These are phyloP conservation scores for Drosophila sulfurigaster DNA, from an alignment of 1,140 invertebrate species.

Conservation along the genomic window DNA sequence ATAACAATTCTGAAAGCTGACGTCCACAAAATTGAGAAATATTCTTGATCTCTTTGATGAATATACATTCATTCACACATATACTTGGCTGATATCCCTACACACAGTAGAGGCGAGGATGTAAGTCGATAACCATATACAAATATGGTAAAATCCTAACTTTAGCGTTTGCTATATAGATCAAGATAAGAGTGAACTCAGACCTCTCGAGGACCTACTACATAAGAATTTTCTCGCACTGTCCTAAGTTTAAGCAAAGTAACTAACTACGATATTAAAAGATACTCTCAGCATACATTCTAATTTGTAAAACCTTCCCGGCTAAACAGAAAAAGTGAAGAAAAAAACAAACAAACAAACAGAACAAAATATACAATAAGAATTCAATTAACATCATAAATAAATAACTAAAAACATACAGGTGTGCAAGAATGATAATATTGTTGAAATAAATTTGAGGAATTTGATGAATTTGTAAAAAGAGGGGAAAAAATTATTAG, in stretches of 20 bases:
- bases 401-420: slow-evolving; percentile 29
- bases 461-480: slow-evolving; percentile 59
- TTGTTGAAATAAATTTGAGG: slow-evolving; percentile 62
- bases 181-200: slow-evolving; percentile 13
- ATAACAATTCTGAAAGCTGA: slow-evolving; percentile 59
- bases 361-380: slow-evolving; percentile 9
- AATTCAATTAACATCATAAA: slow-evolving; percentile 40
- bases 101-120: neutral
- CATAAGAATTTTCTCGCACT: slow-evolving; percentile 21
- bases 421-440: slow-evolving; percentile 18
- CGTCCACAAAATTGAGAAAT: slow-evolving; percentile 58
- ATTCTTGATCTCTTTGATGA: slow-evolving; percentile 29
- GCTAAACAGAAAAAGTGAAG: slow-evolving; percentile 10
- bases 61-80: slow-evolving; percentile 11
- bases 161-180: slow-evolving; percentile 15
- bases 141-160: slow-evolving; percentile 15
- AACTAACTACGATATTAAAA: slow-evolving; percentile 27
- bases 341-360: neutral
- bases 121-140: slow-evolving; percentile 2
- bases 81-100: neutral
- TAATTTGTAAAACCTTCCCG: slow-evolving; percentile 6
- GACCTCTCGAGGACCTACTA: slow-evolving; percentile 12
- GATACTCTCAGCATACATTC: slow-evolving; percentile 22
- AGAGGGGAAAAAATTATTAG: slow-evolving; percentile 63
- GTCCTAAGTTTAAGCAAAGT: slow-evolving; percentile 37